Evolutionary conservation across 2,888 invertebrate species (phyloP), one percentile per base, ranked within the genome.

Genomic region (Scaptomyza flava): DNA sequence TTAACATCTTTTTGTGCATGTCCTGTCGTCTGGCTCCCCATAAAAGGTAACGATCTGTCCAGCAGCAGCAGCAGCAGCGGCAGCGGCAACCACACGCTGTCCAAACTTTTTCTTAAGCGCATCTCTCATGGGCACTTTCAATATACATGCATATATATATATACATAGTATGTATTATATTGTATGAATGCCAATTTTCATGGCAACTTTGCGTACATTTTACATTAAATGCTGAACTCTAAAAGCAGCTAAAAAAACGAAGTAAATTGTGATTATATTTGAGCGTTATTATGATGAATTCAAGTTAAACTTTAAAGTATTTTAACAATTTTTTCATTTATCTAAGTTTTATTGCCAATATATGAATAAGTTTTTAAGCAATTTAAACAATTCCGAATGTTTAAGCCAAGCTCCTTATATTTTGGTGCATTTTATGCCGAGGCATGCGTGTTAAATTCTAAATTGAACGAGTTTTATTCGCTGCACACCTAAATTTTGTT

Each of bases 1-100:
- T 20, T 27, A 33, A 17, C 52, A 45, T 57, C 57, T 45, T 52
- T 54, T 50, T 47, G 42, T 12, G 8, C 3, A 3, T 38, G 14
- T 38, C 8, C 1, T 54, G 53, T 36, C 14, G 20, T 48, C 45
- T 52, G 42, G 23, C 47, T n/a, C 0, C 46, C 47, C 67, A 69
- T 68, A 60, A 68, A 68, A 69, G 46, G 41, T 68, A 60, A 68
- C 70, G 67, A 68, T 47, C 61, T 52, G 58, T 43, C 61, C 61
- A 43, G 30, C 50, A 9, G 36, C 36, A 36, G 31, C 31, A 34
- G 11, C n/a, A n/a, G n/a, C n/a, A n/a, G n/a, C n/a, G n/a, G n/a
- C n/a, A n/a, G n/a, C n/a, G n/a, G n/a, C 17, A 17, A 17, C 46
- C 20, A 3, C n/a, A 23, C 38, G 38, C 45, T 33, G 46, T 8